These are phyloP conservation scores for Xylocampa areola DNA, from an alignment of 2,888 invertebrate species.

Conservation along the genomic window DNA sequence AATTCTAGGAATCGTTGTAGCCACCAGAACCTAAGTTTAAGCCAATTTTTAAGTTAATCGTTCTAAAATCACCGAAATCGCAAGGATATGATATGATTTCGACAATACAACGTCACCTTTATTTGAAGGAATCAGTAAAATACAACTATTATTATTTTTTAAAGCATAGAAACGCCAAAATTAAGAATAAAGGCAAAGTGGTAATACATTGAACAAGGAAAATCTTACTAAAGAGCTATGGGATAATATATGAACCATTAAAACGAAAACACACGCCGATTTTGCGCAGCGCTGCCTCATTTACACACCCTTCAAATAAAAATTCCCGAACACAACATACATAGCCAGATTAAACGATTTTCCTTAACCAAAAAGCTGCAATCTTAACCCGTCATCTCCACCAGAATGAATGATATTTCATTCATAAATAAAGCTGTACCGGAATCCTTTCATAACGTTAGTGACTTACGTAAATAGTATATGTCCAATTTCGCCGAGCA, in stretches of 20 bases:
- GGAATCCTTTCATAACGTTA: constrained; percentile 57
- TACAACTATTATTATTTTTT: too few species aligned
- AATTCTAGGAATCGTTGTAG: too few species aligned
- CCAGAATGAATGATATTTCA: constrained; percentile 54
- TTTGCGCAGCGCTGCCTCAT: constrained; percentile 21
- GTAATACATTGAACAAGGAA: background rate
- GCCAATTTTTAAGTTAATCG: too few species aligned
- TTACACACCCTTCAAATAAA: constrained; percentile 42
- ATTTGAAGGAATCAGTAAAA: too few species aligned
- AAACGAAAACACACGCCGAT: constrained; percentile 21
- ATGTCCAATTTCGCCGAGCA: constrained; percentile 93
- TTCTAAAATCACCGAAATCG: too few species aligned
- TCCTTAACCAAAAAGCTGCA: constrained; percentile 33
- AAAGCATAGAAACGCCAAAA: background rate
- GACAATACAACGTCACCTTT: too few species aligned
- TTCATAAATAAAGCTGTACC: constrained; percentile 56
- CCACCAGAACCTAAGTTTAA: too few species aligned
- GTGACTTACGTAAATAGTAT: constrained; percentile 92
- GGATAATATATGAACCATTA: constrained; percentile 24
- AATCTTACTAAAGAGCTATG: constrained; percentile 21
- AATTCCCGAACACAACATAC: constrained; percentile 24
- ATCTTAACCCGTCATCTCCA: constrained; percentile 51
- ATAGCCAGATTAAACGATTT: constrained; percentile 46
- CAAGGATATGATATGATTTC: too few species aligned
- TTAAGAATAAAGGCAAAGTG: background rate